Conservation (phyloP, 2,113 vertebrate genomes). For the Malurus elegans region DNA sequence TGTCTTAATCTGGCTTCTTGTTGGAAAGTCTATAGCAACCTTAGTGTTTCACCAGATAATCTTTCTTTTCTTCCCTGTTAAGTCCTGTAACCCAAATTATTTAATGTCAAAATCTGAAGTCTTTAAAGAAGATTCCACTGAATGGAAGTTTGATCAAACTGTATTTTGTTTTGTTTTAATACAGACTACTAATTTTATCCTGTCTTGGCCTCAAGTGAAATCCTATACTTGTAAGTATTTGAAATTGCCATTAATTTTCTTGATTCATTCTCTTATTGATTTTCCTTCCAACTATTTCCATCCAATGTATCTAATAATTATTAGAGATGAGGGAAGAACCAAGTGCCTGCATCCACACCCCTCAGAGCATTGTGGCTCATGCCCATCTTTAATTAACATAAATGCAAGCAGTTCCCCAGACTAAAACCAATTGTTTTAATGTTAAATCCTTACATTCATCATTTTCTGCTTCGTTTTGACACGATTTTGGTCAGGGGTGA, state of each 20-base stretch:
- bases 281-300: constrained; percentile 46
- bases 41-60: not conserved
- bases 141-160: not conserved
- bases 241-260: constrained; percentile 59
- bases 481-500: not conserved
- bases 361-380: not conserved
- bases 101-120: not conserved
- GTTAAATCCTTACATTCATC: not conserved
- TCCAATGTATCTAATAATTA: constrained; percentile 41
- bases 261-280: constrained; percentile 63
- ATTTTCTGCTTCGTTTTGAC: not conserved
- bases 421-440: not conserved
- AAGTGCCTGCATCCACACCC: not conserved
- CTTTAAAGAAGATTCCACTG: not conserved
- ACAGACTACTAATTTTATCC: constrained; percentile 41
- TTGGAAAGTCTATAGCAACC: constrained; percentile 2
- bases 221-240: constrained; percentile 45
- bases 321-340: constrained; percentile 19
- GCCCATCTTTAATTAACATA: constrained; percentile 3
- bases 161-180: constrained; percentile 39
- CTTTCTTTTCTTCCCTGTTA: not conserved
- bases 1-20: constrained; percentile 24
- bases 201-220: constrained; percentile 41
- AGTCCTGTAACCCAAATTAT: not conserved
- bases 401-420: not conserved